Conservation (phyloP, 2,888 invertebrate species). For the Lasioglossum lativentre region DNA sequence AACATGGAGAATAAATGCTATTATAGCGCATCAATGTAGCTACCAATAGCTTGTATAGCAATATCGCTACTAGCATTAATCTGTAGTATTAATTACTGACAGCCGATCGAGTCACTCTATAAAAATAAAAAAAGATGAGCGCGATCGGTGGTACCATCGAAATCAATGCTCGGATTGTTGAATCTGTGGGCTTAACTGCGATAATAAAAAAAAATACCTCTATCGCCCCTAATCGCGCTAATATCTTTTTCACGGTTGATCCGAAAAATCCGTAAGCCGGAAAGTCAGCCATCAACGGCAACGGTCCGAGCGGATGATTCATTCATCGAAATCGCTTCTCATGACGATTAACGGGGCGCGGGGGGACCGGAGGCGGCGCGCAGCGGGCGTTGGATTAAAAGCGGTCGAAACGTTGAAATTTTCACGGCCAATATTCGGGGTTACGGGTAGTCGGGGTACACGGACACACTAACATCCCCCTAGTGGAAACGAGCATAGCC, state of each 20-base stretch:
- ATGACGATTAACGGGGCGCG: conserved; percentile 68
- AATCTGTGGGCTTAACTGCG: background rate
- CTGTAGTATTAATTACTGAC: background rate
- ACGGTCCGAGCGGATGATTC: conserved; percentile 65
- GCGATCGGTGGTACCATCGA: background rate
- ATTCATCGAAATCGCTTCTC: conserved; percentile 73
- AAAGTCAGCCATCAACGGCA: conserved; percentile 60
- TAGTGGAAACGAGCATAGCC: conserved; percentile 29
- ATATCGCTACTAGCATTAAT: too few species aligned
- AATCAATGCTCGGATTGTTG: background rate
- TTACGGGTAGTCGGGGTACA: conserved; percentile 15
- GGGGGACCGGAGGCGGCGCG: conserved; percentile 48
- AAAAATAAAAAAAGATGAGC: background rate
- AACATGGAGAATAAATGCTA: too few species aligned
- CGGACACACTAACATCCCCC: background rate
- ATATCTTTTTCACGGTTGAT: conserved; percentile 59
- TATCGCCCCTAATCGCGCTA: conserved; percentile 52
- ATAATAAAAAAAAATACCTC: background rate
- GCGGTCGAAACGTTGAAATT: conserved; percentile 75
- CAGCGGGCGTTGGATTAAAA: conserved; percentile 71
- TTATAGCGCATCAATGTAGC: too few species aligned
- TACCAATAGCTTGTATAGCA: too few species aligned
- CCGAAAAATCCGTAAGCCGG: conserved; percentile 54
- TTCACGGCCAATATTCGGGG: conserved; percentile 76
- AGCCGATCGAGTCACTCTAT: background rate